Evolutionary conservation across 2,888 invertebrate genomes (phyloP).

Genomic region (Oscheius sp.): DNA sequence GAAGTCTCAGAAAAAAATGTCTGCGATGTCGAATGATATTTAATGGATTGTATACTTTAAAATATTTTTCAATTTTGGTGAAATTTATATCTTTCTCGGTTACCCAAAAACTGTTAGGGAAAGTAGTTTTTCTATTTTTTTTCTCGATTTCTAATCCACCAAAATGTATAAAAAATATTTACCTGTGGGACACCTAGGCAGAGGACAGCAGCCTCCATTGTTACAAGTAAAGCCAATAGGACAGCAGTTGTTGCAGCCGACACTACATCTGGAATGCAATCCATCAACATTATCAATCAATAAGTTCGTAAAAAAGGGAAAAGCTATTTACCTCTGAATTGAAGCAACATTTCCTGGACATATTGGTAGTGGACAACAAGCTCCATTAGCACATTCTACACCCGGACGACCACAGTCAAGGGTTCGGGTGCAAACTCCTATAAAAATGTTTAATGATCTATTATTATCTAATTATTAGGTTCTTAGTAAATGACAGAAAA

Average conservation of each 20-base stretch:
- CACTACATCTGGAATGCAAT: slow-evolving; percentile 36
- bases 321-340: slow-evolving; percentile 39
- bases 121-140: too few species aligned
- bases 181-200: slow-evolving; percentile 57
- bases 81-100: too few species aligned
- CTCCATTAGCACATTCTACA: slow-evolving; percentile 61
- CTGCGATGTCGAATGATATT: too few species aligned
- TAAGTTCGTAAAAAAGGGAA: too few species aligned
- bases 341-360: slow-evolving; percentile 51
- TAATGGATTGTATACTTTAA: too few species aligned
- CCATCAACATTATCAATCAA: too few species aligned
- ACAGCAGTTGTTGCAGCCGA: slow-evolving; percentile 49
- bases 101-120: too few species aligned
- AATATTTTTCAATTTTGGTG: too few species aligned
- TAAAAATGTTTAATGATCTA: not conserved
- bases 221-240: slow-evolving; percentile 47
- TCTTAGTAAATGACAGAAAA: not conserved
- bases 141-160: too few species aligned
- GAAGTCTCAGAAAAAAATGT: too few species aligned
- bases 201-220: slow-evolving; percentile 61
- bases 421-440: slow-evolving; percentile 52
- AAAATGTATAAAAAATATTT: too few species aligned
- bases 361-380: slow-evolving; percentile 60
- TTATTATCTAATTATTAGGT: not conserved
- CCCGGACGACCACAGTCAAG: slow-evolving; percentile 59